Evolutionary conservation across 2,113 vertebrate genomes (phyloP).

Genomic region (Athene cunicularia): DNA sequence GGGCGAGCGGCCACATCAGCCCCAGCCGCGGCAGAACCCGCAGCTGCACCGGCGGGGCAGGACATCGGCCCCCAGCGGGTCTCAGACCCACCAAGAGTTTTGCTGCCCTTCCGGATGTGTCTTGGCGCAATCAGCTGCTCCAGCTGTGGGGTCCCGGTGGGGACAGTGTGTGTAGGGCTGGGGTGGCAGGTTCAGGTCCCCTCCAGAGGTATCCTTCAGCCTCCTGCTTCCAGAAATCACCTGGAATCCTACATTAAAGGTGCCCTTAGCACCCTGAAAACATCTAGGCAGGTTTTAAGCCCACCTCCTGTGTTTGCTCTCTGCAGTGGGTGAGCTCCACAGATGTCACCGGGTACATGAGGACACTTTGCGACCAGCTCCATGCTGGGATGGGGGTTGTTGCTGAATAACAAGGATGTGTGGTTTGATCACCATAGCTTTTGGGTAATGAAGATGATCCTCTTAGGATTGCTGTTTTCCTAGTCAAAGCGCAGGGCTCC

Average conservation of each 20-base stretch:
- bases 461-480: background rate
- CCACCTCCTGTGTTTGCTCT: fast-evolving
- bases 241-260: background rate
- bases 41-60: fast-evolving
- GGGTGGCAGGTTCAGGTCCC: background rate
- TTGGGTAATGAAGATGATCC: background rate
- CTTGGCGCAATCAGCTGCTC: background rate
- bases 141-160: fast-evolving
- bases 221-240: background rate
- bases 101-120: background rate
- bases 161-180: background rate
- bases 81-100: background rate
- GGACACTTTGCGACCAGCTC: background rate
- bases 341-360: background rate
- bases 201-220: fast-evolving
- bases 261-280: background rate
- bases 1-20: background rate
- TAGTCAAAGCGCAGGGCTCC: background rate
- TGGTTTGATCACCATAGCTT: background rate
- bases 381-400: background rate
- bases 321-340: background rate
- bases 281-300: background rate
- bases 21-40: background rate
- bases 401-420: background rate
- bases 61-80: background rate